A percentile compares a stretch with the other conserved stretches of the same genome.
Evolutionary conservation across 1,140 invertebrate genomes (phyloP).

Genomic region (Myzus persicae): DNA sequence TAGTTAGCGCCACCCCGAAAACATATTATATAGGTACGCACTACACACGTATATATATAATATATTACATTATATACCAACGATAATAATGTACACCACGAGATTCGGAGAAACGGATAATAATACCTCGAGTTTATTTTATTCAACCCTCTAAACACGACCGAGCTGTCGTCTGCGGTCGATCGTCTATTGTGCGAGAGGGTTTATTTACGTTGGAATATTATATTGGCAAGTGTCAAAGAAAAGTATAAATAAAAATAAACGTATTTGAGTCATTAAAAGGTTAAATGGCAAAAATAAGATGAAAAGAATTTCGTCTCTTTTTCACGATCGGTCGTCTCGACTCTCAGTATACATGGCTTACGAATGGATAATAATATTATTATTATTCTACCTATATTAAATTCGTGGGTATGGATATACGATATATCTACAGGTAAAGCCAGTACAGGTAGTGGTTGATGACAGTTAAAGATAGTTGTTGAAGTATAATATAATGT

Average conservation of each 20-base stretch:
- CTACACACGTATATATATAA: not conserved
- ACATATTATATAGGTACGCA: not conserved
- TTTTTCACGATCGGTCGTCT: not conserved
- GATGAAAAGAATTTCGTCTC: not conserved
- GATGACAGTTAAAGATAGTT: not conserved
- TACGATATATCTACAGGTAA: not conserved
- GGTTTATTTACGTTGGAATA: not conserved
- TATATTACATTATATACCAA: not conserved
- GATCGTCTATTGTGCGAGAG: constrained; percentile 1
- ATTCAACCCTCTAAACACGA: not conserved
- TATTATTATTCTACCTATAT: not conserved
- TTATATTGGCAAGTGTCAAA: constrained; percentile 14
- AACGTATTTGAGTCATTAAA: not conserved
- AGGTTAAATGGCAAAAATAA: constrained; percentile 16
- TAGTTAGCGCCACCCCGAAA: constrained; percentile 23
- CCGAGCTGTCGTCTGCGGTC: not conserved
- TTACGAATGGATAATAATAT: not conserved
- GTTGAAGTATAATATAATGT: not conserved
- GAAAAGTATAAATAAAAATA: not conserved
- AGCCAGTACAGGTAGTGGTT: not conserved
- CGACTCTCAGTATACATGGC: not conserved
- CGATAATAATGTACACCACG: not conserved
- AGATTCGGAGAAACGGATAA: constrained; percentile 36
- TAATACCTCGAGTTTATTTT: not conserved
- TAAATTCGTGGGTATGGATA: not conserved